A percentile compares a stretch with the other conserved stretches of the same genome.
Evolutionary conservation across 1,140 invertebrate species (phyloP).

Genomic region (Agrilus planipennis): DNA sequence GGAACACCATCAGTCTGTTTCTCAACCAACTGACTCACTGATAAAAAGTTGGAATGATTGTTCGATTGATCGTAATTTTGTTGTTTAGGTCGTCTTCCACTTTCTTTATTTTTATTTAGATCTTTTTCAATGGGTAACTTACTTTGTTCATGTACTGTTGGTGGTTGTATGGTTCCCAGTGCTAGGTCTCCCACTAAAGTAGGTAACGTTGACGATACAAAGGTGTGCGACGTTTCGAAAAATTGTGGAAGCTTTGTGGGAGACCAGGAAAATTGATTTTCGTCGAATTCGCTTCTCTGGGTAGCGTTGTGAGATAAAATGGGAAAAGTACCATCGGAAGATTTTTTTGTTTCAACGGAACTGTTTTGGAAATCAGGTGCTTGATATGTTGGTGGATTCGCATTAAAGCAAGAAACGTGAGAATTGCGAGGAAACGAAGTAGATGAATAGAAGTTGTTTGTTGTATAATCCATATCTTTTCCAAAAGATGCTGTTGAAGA

Average conservation of each 20-base stretch:
- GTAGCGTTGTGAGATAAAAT: constrained; percentile 14
- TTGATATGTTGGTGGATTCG: constrained; percentile 13
- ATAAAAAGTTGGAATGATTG: constrained; percentile 39
- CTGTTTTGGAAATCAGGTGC: constrained; percentile 8
- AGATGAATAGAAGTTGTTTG: constrained; percentile 14
- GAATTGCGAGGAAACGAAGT: constrained; percentile 13
- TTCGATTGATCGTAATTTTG: constrained; percentile 15
- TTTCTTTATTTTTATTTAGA: constrained; percentile 13
- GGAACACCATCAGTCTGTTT: constrained; percentile 35
- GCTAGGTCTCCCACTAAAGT: constrained; percentile 47
- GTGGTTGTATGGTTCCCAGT: constrained; percentile 33
- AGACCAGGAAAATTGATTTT: constrained; percentile 46
- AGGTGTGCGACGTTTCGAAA: constrained; percentile 29
- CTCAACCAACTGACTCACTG: constrained; percentile 53
- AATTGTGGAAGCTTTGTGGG: constrained; percentile 40
- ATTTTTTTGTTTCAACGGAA: constrained; percentile 7
- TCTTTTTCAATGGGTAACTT: constrained; percentile 7
- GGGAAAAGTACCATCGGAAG: constrained; percentile 10
- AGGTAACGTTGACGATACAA: constrained; percentile 41
- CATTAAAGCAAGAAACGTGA: constrained; percentile 20
- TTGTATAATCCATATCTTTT: constrained; percentile 19
- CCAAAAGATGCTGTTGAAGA: constrained; percentile 14
- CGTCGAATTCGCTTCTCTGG: constrained; percentile 27
- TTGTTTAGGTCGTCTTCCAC: constrained; percentile 22
- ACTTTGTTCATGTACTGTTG: constrained; percentile 15